Percentiles rank a stretch among this genome's conserved stretches.
Conservation (phyloP, 2,888 invertebrate species). For the Machimus rusticus region DNA sequence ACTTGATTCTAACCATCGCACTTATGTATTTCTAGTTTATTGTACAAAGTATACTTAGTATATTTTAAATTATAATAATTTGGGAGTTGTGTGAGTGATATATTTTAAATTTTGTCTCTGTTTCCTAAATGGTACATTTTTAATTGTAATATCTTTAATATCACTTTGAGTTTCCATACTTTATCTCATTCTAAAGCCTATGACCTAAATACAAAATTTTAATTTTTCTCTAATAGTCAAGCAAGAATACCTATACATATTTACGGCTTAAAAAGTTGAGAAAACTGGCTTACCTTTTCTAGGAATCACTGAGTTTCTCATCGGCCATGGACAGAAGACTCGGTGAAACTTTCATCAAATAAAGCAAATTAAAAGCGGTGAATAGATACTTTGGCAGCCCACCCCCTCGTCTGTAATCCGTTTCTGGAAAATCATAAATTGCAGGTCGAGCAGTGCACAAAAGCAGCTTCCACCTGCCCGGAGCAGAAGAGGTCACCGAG, state of each 20-base stretch:
- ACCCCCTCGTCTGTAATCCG: background rate
- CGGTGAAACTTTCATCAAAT: background rate
- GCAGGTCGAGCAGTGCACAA: background rate
- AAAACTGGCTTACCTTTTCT: background rate
- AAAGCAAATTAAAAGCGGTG: background rate
- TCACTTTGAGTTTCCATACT: background rate
- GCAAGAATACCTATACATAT: background rate
- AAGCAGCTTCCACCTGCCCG: background rate
- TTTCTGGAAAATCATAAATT: background rate
- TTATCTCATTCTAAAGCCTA: background rate
- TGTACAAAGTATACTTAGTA: no score
- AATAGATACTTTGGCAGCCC: background rate
- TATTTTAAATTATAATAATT: no score
- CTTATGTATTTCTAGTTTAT: no score
- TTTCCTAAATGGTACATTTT: no score
- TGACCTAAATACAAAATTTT: background rate
- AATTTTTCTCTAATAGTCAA: background rate
- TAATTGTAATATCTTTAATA: background rate
- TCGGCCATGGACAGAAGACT: background rate
- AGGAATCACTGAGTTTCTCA: background rate
- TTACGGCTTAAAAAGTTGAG: background rate
- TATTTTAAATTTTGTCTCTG: no score
- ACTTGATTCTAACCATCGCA: no score
- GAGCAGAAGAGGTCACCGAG: background rate
- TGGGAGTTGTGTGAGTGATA: no score